Base-by-base conservation (phyloP, 2,888 invertebrate species). In the Steinernema hermaphroditum region DNA sequence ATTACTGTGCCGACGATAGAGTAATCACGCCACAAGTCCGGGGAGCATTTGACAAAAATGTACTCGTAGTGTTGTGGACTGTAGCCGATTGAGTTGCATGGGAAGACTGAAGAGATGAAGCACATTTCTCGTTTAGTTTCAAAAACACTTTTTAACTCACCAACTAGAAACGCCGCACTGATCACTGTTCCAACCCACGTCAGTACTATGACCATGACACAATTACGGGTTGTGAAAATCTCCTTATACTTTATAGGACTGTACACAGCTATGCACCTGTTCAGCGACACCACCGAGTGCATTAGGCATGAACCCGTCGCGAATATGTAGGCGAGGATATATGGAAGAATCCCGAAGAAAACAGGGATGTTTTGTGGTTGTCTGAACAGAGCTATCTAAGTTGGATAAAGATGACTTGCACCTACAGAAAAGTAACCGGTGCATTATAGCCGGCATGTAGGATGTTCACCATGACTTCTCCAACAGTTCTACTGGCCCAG, bases 261-360 rank as follows among this genome's bases (percentile, higher is more conserved):
- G 62, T 32, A 62, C 27, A 62, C 62, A 16, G 62, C 62, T 12
- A 62, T 62, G 34, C 62, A 62, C 4, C 62, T 29, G 19, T 62
- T 62, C 16, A 62, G 62, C 29, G 62, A 62, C 27, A 62, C 62
- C 2, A 62, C 29, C 16, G 62, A 62, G 62, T 62, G 62, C 62
- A 62, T 62, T 2, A 62, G 34, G 19, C 62, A 62, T 1, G 62
- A 62, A 14, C 6, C 62, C 4, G 62, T 62, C 32, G 62, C 62
- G 19, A 29, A 62, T 14, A 62, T 62, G 62, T 62, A 62, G 62
- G 62, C 62, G 2, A 62, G 34, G 2, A 32, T 32, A 32, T 62
- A 62, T 1, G 62, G 32, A 9, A 29, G 9, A 9, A 62, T 32
- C 1, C 62, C 62, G 1, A 32, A 29, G 29, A 32, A 1, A 29